A percentile compares a stretch with the other conserved stretches of the same genome.
phyloP scores from a whole-genome alignment of 1,140 invertebrate species.

The Trichonephila clavata region DNA sequence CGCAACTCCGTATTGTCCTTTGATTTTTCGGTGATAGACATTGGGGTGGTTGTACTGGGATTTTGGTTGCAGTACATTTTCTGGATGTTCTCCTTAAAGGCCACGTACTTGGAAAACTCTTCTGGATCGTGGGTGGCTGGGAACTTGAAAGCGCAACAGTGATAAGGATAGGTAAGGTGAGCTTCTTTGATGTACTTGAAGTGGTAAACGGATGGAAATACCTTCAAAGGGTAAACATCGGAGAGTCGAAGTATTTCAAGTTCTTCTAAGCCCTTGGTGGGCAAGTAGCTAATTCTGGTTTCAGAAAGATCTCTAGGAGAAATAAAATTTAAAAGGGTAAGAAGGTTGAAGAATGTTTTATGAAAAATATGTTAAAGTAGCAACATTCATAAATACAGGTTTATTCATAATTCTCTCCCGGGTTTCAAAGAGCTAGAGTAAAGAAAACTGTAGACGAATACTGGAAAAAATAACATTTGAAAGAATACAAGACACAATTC shows the following conservation, averaged over 20 bases:
- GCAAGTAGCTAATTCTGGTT: constrained; percentile 88
- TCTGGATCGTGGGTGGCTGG: constrained; percentile 85
- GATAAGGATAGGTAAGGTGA: constrained; percentile 91
- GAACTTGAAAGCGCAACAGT: constrained; percentile 93
- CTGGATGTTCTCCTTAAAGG: constrained; percentile 70
- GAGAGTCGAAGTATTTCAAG: constrained; percentile 87
- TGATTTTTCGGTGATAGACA: not conserved
- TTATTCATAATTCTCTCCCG: too few relatives aligned
- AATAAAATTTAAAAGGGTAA: not conserved
- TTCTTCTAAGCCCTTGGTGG: constrained; percentile 87
- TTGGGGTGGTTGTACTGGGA: constrained; percentile 41
- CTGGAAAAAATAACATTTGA: too few relatives aligned
- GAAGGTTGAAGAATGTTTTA: not conserved
- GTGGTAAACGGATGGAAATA: constrained; percentile 91
- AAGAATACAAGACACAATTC: too few relatives aligned
- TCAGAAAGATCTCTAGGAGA: constrained; percentile 86
- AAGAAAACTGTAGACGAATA: too few relatives aligned
- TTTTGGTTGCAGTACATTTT: constrained; percentile 72
- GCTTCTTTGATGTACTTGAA: constrained; percentile 85
- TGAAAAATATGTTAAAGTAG: not conserved
- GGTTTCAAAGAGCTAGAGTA: too few relatives aligned
- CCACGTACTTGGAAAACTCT: constrained; percentile 66
- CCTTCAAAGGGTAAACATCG: constrained; percentile 88
- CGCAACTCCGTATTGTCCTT: not conserved
- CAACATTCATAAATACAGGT: too few relatives aligned